Evolutionary conservation across 2,797 vertebrate genomes (phyloP).

Genomic region (Aldrovandia affinis): DNA sequence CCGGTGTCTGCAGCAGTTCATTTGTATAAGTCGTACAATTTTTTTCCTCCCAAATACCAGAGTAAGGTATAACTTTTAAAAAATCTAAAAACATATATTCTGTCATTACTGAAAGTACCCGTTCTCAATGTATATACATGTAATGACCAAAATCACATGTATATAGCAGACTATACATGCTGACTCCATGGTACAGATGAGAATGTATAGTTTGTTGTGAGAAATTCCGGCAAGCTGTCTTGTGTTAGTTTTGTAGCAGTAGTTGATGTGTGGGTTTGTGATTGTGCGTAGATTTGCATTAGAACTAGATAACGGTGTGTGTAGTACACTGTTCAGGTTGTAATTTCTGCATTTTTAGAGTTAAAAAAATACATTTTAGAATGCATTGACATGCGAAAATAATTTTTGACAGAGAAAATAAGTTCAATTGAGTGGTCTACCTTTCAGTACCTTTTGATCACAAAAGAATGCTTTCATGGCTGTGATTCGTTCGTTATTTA

Average conservation of each 20-base stretch:
- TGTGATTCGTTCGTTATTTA: not conserved
- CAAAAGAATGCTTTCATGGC: not conserved
- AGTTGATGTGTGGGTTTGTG: constrained; percentile 24
- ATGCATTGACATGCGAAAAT: constrained; percentile 26
- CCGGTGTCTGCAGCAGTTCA: not conserved
- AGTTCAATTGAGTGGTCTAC: not conserved
- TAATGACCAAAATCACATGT: constrained; percentile 20
- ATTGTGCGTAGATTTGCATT: not conserved
- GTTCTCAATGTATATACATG: constrained; percentile 23
- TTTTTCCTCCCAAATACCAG: not conserved
- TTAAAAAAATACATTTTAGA: constrained; percentile 9
- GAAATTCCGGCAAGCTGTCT: constrained; percentile 5
- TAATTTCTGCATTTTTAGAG: not conserved
- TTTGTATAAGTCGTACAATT: not conserved
- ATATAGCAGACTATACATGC: constrained; percentile 30
- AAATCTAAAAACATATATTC: not conserved
- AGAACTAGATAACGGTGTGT: constrained; percentile 1
- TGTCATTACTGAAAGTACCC: constrained; percentile 23
- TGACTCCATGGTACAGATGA: not conserved
- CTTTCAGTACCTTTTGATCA: not conserved
- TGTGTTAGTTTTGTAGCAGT: constrained; percentile 21
- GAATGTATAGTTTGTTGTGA: constrained; percentile 31
- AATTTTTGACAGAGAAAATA: not conserved
- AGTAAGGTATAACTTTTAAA: not conserved
- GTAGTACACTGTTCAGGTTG: not conserved